Percentiles rank a stretch among this genome's conserved stretches.
Evolutionary conservation across 2,113 vertebrate species (phyloP).

Genomic region (Vanacampus margaritifer): DNA sequence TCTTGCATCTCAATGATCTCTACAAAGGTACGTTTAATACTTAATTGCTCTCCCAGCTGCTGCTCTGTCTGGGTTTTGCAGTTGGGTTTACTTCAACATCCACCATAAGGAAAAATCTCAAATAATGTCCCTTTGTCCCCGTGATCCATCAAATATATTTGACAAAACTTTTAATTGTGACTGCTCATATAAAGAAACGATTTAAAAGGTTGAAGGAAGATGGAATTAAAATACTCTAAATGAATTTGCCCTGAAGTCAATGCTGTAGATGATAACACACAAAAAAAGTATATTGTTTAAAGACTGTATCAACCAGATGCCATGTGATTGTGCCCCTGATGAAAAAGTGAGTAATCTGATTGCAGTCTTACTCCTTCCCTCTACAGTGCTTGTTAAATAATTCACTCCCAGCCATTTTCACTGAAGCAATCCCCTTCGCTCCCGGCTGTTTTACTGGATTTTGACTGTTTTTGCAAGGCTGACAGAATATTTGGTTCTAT

Average conservation of each 20-base stretch:
- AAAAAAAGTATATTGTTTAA: too few species aligned
- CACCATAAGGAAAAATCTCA: slow-evolving; percentile 15
- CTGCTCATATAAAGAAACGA: neutral
- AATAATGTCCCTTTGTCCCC: slow-evolving; percentile 17
- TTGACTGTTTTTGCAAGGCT: too few species aligned
- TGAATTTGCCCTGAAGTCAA: neutral
- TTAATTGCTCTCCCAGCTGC: slow-evolving; percentile 67
- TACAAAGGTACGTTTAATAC: slow-evolving; percentile 60
- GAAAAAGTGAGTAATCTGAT: too few species aligned
- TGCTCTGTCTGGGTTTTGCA: slow-evolving; percentile 34
- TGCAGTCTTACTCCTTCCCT: too few species aligned
- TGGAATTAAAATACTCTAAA: neutral
- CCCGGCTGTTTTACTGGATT: too few species aligned
- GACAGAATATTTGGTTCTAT: too few species aligned
- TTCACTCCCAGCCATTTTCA: too few species aligned
- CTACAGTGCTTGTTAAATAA: too few species aligned
- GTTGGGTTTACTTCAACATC: slow-evolving; percentile 16
- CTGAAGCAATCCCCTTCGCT: too few species aligned
- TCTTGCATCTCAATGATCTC: slow-evolving; percentile 22
- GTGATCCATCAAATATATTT: slow-evolving; percentile 4
- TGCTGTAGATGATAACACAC: neutral
- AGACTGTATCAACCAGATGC: too few species aligned
- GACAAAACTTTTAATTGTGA: neutral
- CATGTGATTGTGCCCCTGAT: too few species aligned
- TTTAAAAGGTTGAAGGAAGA: neutral